Conservation (phyloP, 2,888 invertebrate genomes). For the Acholoe squamosa region DNA sequence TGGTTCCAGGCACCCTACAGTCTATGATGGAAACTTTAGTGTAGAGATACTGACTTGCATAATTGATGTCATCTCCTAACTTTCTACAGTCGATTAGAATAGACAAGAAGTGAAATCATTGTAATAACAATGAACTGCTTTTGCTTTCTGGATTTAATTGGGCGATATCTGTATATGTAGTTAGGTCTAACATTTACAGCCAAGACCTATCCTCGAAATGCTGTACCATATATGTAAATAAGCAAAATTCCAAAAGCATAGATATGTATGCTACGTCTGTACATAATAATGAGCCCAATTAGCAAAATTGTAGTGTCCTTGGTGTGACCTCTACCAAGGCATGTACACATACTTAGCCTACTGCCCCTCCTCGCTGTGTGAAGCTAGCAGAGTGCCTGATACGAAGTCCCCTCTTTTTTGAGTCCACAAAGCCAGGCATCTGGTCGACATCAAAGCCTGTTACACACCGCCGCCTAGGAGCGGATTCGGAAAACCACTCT, state of each 20-base stretch:
- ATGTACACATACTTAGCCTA: not conserved
- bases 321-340: not conserved
- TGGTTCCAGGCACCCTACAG: not conserved
- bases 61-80: not conserved
- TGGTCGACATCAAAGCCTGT: slow-evolving; percentile 24
- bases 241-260: no score
- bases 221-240: no score
- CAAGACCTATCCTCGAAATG: no score
- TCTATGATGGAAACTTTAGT: not conserved
- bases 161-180: no score
- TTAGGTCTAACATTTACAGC: no score
- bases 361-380: not conserved
- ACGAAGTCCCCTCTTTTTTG: not conserved
- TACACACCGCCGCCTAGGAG: slow-evolving; percentile 31
- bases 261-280: no score
- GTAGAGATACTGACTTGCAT: not conserved
- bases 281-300: no score
- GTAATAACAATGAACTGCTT: no score
- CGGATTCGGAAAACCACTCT: slow-evolving; percentile 26
- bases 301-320: not conserved
- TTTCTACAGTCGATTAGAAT: not conserved
- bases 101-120: no score
- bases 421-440: slow-evolving; percentile 16
- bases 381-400: slow-evolving; percentile 45
- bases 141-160: no score